Conservation (phyloP, 2,113 vertebrate species). For the Riparia riparia region DNA sequence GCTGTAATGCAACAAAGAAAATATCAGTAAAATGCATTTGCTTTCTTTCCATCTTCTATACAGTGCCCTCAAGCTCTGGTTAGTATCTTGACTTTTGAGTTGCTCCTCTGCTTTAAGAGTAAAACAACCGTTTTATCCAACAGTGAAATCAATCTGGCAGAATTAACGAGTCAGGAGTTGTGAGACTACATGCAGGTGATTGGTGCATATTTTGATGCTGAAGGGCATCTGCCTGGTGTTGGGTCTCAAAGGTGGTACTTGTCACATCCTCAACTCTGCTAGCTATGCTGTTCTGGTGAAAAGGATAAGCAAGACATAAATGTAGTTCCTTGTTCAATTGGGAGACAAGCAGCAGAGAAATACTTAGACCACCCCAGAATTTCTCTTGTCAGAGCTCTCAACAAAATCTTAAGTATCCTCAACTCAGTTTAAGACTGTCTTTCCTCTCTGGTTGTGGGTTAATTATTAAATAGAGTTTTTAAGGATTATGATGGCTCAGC, state of each 20-base stretch:
- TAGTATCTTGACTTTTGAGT: not conserved
- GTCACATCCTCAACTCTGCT: not conserved
- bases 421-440: not conserved
- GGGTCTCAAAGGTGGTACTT: not conserved
- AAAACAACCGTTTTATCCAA: not conserved
- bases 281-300: not conserved
- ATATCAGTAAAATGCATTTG: not conserved
- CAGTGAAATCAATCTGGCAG: not conserved
- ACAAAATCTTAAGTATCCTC: not conserved
- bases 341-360: not conserved
- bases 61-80: too few relatives aligned
- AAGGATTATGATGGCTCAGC: not conserved
- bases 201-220: rapidly evolving
- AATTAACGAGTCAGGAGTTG: not conserved
- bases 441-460: not conserved
- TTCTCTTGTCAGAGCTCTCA: not conserved
- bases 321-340: not conserved
- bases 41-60: not conserved
- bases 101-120: not conserved
- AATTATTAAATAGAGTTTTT: not conserved
- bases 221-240: not conserved
- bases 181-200: not conserved
- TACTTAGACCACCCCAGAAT: rapidly evolving
- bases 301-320: not conserved
- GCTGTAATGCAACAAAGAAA: slow-evolving; percentile 69